Evolutionary conservation across 2,797 vertebrate genomes (phyloP), one percentile per base, ranked within the genome.

Genomic region (Takifugu rubripes): DNA sequence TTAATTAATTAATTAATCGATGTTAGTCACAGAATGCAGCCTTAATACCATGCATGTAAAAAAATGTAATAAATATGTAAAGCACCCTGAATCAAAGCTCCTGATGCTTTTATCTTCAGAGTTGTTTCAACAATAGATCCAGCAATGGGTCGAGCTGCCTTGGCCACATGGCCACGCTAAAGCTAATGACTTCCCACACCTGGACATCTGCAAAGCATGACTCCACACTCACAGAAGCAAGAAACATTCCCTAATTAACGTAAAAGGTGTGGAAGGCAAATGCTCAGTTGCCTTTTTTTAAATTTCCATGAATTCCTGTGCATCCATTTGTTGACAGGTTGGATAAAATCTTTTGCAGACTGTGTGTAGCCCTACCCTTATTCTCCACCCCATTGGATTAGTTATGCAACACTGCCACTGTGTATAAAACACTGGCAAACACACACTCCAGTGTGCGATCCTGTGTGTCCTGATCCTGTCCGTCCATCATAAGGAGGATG

Each of bases 321-420:
- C n/a, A 17, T 57, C 8, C 17, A 59, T 49, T 68, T 25, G 54
- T 12, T 25, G 33, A 25, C 33, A 70, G 42, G 60, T 42, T 58
- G 50, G 36, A 3, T 14, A 40, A 14, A 40, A 14, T 40, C 1
- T 14, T 14, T 40, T 14, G 12, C 36, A 40, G 8, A 40, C 36
- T 14, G 3, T 12, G 36, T 40, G 12, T 14, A 10, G 3, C 10
- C 36, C 47, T 10, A 53, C 52, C 59, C 15, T 58, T 48, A 61
- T 55, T 62, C 27, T 48, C 68, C 53, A 50, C 50, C 56, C 50
- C 24, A 54, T 33, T 55, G 44, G 72, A 69, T 62, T 62, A 5
- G 21, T 90, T 86, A 90, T 25, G 55, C 40, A 88, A 88, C 82
- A 55, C 50, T 61, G 75, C 62, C 77, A 9, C 31, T 33, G 69